Evolutionary conservation across 2,888 invertebrate genomes (phyloP), one percentile per base, ranked within the genome.

Genomic region (Leucoptera coffeella): DNA sequence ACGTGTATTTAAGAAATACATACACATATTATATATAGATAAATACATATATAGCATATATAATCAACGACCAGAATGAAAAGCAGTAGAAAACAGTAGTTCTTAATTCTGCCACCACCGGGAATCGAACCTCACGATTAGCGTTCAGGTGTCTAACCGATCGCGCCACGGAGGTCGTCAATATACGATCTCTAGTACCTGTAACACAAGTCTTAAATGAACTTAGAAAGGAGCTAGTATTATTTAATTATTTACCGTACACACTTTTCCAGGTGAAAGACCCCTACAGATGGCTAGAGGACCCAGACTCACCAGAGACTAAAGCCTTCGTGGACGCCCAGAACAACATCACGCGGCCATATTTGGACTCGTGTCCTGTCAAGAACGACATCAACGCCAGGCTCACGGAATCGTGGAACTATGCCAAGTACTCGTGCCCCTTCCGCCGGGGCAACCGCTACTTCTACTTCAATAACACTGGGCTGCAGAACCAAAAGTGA

Each of bases 241-340:
- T 23, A 23, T 2, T 10, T 13, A 23, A 23, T 13, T 7, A 11
- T n/a, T 12, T 2, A n/a, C 5, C 23, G 9, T 23, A 13, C 12
- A 15, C 19, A 4, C 14, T 4, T 12, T 14, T 20, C 11, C 54
- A 92, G 91, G 74, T 93, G 28, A 38, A 54, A 27, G 97, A 99
- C 62, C 90, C 91, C 0, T 97, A 96, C 57, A 82, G 95, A 29
- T 97, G 95, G 94, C 59, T 99, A 30, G 97, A 99, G 57, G 90
- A 97, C 60, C 94, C 96, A 1, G 93, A 96, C 57, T 77, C 88
- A 0, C 78, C 82, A 31, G 93, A 96, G 56, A 95, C 96, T 2
- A 83, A 88, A 54, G 74, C 77, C 29, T 99, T 87, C 65, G 90
- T 97, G 12, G 85, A 90, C 29, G 82, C 80, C 14, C 89, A 97